Evolutionary conservation across 2,888 invertebrate species (phyloP).

Genomic region (Peribatodes rhomboidaria): DNA sequence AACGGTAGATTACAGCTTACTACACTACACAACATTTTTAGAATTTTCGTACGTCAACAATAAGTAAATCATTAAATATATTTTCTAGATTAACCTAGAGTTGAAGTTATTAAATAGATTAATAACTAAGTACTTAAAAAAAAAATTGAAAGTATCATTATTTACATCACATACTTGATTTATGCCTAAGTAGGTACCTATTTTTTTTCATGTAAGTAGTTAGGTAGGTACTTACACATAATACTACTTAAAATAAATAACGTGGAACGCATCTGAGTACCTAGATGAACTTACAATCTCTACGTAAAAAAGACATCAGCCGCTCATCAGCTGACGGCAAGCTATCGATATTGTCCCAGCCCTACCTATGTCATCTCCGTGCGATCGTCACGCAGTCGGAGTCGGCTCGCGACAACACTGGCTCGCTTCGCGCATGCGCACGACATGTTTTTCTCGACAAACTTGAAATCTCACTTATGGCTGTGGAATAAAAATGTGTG

Average conservation of each 20-base stretch:
- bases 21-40: slow-evolving; percentile 12
- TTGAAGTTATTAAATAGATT: too few relatives aligned
- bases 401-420: slow-evolving; percentile 65
- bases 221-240: too few relatives aligned
- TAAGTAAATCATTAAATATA: too few relatives aligned
- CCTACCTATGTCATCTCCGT: slow-evolving; percentile 53
- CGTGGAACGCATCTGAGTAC: too few relatives aligned
- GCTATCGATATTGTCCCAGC: slow-evolving; percentile 52
- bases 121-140: too few relatives aligned
- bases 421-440: slow-evolving; percentile 71
- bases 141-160: too few relatives aligned
- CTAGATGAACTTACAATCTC: not conserved
- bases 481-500: slow-evolving; percentile 38
- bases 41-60: not conserved
- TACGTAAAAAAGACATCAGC: not conserved
- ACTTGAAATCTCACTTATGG: slow-evolving; percentile 66
- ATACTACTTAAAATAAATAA: too few relatives aligned
- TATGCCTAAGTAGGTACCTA: too few relatives aligned
- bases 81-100: too few relatives aligned
- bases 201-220: too few relatives aligned
- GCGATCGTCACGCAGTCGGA: slow-evolving; percentile 59
- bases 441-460: slow-evolving; percentile 71
- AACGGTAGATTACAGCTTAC: slow-evolving; percentile 18
- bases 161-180: too few relatives aligned
- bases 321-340: not conserved